Base-by-base conservation (phyloP, 2,113 vertebrate species). In the Elephantulus edwardii region DNA sequence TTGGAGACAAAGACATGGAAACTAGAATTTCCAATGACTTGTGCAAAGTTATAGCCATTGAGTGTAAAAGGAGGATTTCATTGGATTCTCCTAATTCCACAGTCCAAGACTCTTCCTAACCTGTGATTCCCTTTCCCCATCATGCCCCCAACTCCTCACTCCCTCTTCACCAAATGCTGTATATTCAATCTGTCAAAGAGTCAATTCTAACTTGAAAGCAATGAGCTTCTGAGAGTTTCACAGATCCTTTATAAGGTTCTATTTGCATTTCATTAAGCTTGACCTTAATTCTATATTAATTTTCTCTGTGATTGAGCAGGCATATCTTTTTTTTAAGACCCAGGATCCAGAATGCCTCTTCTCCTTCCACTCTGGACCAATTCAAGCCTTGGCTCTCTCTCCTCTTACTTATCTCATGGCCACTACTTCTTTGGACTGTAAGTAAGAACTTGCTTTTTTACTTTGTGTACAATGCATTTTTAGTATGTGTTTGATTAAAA, bases 361-460 rank as follows among this genome's bases (percentile, higher is more conserved):
- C 68, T 98, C 97, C 68, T 99, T 98, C 96, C 99, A 99, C 42
- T 96, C 98, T 0, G 98, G 99, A 52, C 81, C 93, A 0, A 98
- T 99, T 22, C 97, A 98, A 88, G 98, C 98, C 3, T 22, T 99
- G 83, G 96, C 97, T 16, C 97, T 98, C 12, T 99, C 98, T 28
- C 98, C 97, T n/a, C 35, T 96, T n/a, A 98, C 98, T 5, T 98
- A 98, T 40, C 98, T 99, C 74, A 98, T 99, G 98, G 99, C 98
- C 81, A 99, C 98, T 1, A 98, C 98, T 0, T 85, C 98, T 58
- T 96, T 98, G 58, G 99, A 99, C 95, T 83, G 99, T 99, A 97
- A 98, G 98, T 96, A 72, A 46, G 0, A 62, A 22, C 83, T 60
- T 77, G 16, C 14, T 58, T n/a, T 77, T 44, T 60, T 68, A 20